Evolutionary conservation across 2,797 vertebrate species (phyloP).

Genomic region (Botia kubotai): DNA sequence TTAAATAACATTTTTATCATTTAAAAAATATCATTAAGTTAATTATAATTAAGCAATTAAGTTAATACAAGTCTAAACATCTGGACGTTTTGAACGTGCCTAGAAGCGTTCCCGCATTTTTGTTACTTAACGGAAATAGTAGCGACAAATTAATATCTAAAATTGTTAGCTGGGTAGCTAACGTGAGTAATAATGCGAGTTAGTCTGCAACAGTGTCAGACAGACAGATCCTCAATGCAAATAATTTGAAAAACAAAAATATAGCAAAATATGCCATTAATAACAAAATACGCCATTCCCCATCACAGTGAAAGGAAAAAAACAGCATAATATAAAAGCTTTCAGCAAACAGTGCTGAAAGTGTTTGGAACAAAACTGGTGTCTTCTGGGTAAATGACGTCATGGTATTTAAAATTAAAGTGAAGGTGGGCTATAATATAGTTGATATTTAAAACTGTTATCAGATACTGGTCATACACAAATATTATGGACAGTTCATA

Average conservation of each 20-base stretch:
- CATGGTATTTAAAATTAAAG: constrained; percentile 55
- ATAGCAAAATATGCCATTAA: not conserved
- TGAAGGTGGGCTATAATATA: constrained; percentile 50
- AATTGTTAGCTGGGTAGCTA: no score
- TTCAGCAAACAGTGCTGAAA: not conserved
- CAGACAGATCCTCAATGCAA: constrained; percentile 44
- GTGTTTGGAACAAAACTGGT: not conserved
- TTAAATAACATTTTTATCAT: no score
- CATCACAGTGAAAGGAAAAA: constrained; percentile 5
- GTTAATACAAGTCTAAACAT: no score
- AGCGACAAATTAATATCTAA: no score
- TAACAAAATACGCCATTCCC: not conserved
- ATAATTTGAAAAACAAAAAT: constrained; percentile 5
- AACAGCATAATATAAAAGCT: constrained; percentile 28
- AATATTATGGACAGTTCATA: constrained; percentile 78
- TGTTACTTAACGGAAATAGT: no score
- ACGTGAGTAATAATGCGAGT: constrained; percentile 16
- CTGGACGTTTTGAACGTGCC: no score
- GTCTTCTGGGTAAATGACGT: constrained; percentile 7
- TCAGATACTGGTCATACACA: constrained; percentile 68
- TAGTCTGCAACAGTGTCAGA: constrained; percentile 53
- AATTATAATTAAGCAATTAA: no score
- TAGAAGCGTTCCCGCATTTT: no score
- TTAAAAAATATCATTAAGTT: no score
- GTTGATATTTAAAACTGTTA: constrained; percentile 48